These are phyloP conservation scores for Pangasius krempfi DNA, from an alignment of 2,797 vertebrate species.

Conservation along the genomic window DNA sequence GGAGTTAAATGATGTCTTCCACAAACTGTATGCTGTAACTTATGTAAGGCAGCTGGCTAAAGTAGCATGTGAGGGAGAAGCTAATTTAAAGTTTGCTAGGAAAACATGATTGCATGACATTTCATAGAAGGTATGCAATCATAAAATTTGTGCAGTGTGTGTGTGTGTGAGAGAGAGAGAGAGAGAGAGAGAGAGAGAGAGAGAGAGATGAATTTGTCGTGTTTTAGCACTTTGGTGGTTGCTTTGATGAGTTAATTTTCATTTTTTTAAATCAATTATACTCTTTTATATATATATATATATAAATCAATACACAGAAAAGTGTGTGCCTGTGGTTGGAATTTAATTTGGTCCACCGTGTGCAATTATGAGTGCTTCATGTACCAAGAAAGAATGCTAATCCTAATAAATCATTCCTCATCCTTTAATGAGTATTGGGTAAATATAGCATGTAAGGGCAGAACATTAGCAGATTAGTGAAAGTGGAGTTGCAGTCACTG, in stretches of 20 bases:
- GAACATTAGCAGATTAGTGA: constrained; percentile 17
- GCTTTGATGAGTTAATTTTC: no score
- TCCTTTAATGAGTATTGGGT: neutral
- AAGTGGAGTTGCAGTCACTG: neutral
- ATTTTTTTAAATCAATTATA: no score
- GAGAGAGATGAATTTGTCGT: neutral
- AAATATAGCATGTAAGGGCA: constrained; percentile 8
- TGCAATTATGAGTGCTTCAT: neutral
- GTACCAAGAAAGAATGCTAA: constrained; percentile 16
- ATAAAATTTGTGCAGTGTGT: neutral
- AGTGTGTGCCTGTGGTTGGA: neutral
- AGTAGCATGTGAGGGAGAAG: neutral
- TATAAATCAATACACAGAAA: neutral
- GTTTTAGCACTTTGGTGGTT: neutral
- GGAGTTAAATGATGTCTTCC: neutral
- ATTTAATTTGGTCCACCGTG: neutral
- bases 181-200: neutral
- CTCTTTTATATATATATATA: no score
- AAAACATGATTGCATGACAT: neutral
- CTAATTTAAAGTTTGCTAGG: neutral
- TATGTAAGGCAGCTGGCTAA: neutral
- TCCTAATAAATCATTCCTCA: neutral
- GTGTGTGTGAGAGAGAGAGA: neutral
- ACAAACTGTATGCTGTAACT: neutral
- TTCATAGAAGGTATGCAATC: neutral